Evolutionary conservation across 2,888 invertebrate genomes (phyloP).

Genomic region (Agriopis leucophaearia): DNA sequence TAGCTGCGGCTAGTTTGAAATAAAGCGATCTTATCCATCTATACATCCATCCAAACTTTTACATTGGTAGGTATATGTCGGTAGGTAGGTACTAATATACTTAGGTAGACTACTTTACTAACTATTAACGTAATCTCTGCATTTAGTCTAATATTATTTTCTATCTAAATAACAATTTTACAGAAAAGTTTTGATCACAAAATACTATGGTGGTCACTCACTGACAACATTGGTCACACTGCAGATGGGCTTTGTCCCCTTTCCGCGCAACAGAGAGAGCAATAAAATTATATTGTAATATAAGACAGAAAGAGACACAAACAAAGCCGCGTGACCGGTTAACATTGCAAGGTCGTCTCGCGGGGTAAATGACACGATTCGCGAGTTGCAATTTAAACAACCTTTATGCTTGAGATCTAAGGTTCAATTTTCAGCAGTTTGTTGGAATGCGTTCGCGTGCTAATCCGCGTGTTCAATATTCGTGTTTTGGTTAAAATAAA

Average conservation of each 20-base stretch:
- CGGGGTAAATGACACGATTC: slow-evolving; percentile 77
- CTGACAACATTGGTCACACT: too few species aligned
- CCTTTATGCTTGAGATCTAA: slow-evolving; percentile 31
- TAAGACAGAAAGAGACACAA: slow-evolving; percentile 57
- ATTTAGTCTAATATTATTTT: too few species aligned
- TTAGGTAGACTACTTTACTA: too few species aligned
- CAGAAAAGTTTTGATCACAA: neutral
- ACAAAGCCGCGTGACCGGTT: slow-evolving; percentile 76
- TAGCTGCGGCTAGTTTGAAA: too few species aligned
- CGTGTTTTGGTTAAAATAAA: slow-evolving; percentile 43
- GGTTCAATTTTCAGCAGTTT: slow-evolving; percentile 41
- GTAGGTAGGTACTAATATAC: too few species aligned
- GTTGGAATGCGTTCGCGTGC: slow-evolving; percentile 69
- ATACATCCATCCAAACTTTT: too few species aligned
- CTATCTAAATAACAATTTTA: too few species aligned
- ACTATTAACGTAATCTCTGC: too few species aligned
- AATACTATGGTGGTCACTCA: neutral
- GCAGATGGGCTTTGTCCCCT: slow-evolving; percentile 41
- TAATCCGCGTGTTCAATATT: slow-evolving; percentile 66
- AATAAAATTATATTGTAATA: slow-evolving; percentile 41
- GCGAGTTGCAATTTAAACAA: slow-evolving; percentile 27
- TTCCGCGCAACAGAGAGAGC: slow-evolving; percentile 57
- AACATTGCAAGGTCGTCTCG: slow-evolving; percentile 85
- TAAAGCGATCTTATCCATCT: too few species aligned
- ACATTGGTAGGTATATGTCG: too few species aligned